Conservation (phyloP, 1,140 invertebrate genomes). For the Gryon sp. region DNA sequence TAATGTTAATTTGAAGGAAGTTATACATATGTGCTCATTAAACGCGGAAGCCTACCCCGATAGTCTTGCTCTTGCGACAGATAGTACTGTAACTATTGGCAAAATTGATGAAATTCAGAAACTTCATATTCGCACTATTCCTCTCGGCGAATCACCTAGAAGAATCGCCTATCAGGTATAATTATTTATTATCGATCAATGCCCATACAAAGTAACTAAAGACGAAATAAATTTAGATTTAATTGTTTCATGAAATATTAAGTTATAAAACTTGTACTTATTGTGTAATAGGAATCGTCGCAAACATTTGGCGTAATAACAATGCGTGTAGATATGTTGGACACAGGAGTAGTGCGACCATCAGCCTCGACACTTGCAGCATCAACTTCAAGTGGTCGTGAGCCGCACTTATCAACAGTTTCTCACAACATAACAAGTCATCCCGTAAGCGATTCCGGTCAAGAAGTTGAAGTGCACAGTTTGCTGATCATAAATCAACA, state of each 20-base stretch:
- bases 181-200: too few species aligned
- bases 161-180: slow-evolving; percentile 93
- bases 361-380: slow-evolving; percentile 89
- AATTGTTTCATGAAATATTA: too few species aligned
- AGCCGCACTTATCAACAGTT: slow-evolving; percentile 74
- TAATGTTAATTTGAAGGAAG: slow-evolving; percentile 99
- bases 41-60: slow-evolving; percentile 97
- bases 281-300: slow-evolving; percentile 84
- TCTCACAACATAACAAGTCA: slow-evolving; percentile 79
- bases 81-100: slow-evolving; percentile 96
- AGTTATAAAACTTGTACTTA: not conserved
- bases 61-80: slow-evolving; percentile 96
- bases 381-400: slow-evolving; percentile 71
- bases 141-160: slow-evolving; percentile 94
- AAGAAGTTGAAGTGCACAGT: slow-evolving; percentile 96
- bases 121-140: slow-evolving; percentile 96
- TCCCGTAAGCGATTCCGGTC: slow-evolving; percentile 83
- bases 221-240: too few species aligned
- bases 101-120: slow-evolving; percentile 99
- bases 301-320: slow-evolving; percentile 97
- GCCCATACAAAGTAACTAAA: too few species aligned
- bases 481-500: slow-evolving; percentile 97
- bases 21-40: slow-evolving; percentile 98
- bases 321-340: slow-evolving; percentile 90
- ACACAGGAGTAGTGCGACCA: slow-evolving; percentile 83